phyloP scores from a whole-genome alignment of 2,888 invertebrate genomes.

The Apodemia duryi region DNA sequence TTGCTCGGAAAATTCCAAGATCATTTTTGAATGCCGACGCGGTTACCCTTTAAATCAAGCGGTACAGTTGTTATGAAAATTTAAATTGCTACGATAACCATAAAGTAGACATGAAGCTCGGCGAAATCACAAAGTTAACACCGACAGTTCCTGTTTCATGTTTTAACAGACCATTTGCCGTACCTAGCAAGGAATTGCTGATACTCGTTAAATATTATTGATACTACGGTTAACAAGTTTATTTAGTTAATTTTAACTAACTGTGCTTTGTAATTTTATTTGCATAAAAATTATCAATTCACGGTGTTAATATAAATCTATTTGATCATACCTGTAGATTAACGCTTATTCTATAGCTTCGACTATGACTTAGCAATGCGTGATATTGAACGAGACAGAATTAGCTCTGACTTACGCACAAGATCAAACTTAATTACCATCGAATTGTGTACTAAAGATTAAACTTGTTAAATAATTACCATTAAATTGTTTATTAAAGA shows the following conservation, averaged over 20 bases:
- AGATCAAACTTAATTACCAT: no score
- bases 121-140: slow-evolving; percentile 26
- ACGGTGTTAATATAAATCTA: no score
- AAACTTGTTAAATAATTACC: no score
- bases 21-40: not conserved
- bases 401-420: no score
- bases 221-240: not conserved
- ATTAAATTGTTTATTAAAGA: no score
- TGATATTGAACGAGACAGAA: no score
- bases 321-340: no score
- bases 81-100: slow-evolving; percentile 28
- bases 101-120: slow-evolving; percentile 27
- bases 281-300: no score
- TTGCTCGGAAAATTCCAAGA: slow-evolving; percentile 13
- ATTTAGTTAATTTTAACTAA: not conserved
- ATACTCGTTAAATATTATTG: slow-evolving; percentile 6
- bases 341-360: no score
- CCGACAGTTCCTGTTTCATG: slow-evolving; percentile 20
- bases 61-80: slow-evolving; percentile 27
- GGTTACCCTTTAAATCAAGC: slow-evolving; percentile 25
- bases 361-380: no score
- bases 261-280: not conserved
- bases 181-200: slow-evolving; percentile 6
- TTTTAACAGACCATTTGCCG: slow-evolving; percentile 20
- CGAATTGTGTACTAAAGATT: no score